Evolutionary conservation across 1,140 invertebrate genomes (phyloP).

Genomic region (Charaxes varanes): DNA sequence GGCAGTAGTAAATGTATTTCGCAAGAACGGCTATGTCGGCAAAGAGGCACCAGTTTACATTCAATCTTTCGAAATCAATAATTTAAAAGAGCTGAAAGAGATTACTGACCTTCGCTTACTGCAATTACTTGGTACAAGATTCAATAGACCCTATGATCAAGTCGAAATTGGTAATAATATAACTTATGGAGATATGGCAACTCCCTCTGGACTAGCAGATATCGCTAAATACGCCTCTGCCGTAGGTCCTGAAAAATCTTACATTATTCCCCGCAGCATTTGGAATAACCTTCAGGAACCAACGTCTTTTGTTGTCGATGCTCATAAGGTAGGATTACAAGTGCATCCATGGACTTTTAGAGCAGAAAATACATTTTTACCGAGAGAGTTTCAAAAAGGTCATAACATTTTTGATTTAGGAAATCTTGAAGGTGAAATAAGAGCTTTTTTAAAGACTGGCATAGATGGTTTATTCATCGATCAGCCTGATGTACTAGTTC

Average conservation of each 20-base stretch:
- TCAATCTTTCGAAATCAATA: slow-evolving; percentile 58
- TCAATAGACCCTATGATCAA: slow-evolving; percentile 45
- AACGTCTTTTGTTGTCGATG: slow-evolving; percentile 49
- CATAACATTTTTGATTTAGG: slow-evolving; percentile 31
- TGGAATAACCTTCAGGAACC: slow-evolving; percentile 34
- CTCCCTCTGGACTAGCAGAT: slow-evolving; percentile 39
- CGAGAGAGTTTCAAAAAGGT: slow-evolving; percentile 35
- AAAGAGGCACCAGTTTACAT: slow-evolving; percentile 42
- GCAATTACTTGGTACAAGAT: slow-evolving; percentile 37
- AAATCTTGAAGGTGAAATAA: slow-evolving; percentile 39
- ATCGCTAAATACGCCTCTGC: slow-evolving; percentile 54
- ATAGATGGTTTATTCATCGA: slow-evolving; percentile 55
- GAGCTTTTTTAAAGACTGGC: slow-evolving; percentile 38
- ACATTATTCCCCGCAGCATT: slow-evolving; percentile 50
- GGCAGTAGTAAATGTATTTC: slow-evolving; percentile 41
- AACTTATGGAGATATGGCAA: slow-evolving; percentile 52
- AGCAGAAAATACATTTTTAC: slow-evolving; percentile 51
- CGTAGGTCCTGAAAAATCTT: slow-evolving; percentile 52
- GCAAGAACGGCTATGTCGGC: slow-evolving; percentile 44
- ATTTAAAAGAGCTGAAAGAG: slow-evolving; percentile 52
- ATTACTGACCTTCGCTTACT: slow-evolving; percentile 47
- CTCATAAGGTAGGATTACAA: slow-evolving; percentile 46
- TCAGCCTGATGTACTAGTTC: slow-evolving; percentile 44
- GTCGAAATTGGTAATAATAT: slow-evolving; percentile 26
- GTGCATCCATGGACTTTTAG: slow-evolving; percentile 61